Evolutionary conservation across 2,113 vertebrate species (phyloP).

Genomic region (Cromileptes altivelis): DNA sequence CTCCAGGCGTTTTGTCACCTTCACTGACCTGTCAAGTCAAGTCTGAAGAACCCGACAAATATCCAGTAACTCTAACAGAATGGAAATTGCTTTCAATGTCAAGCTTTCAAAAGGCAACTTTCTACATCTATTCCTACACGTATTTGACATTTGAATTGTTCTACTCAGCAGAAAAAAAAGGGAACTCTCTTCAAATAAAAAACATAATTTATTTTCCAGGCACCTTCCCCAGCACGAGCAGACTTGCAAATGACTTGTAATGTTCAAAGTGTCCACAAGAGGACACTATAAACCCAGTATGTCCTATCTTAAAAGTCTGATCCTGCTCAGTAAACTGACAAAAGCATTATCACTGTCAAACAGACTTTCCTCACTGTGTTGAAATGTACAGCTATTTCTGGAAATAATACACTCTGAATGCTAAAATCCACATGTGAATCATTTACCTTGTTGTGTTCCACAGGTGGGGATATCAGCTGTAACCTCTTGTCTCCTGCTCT

Average conservation of each 20-base stretch:
- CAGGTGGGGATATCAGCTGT: constrained; percentile 79
- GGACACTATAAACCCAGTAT: constrained; percentile 58
- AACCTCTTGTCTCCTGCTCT: constrained; percentile 72
- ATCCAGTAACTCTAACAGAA: constrained; percentile 49
- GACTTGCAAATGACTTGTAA: constrained; percentile 25
- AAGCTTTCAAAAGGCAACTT: constrained; percentile 24
- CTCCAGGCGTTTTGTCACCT: constrained; percentile 68
- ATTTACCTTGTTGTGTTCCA: constrained; percentile 58
- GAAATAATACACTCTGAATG: constrained; percentile 18
- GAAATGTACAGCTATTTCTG: constrained; percentile 28
- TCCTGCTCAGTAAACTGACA: constrained; percentile 34
- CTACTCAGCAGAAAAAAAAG: constrained; percentile 5
- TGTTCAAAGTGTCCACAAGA: constrained; percentile 66
- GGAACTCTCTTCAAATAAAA: background rate
- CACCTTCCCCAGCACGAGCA: background rate
- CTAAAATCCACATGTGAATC: constrained; percentile 41
- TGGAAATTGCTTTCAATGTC: constrained; percentile 56
- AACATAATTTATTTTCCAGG: background rate
- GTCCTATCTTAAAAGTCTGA: background rate
- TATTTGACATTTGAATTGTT: constrained; percentile 46
- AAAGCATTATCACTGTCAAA: constrained; percentile 14
- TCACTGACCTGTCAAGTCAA: constrained; percentile 67
- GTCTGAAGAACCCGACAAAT: constrained; percentile 46
- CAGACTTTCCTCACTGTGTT: constrained; percentile 18
- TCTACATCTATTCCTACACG: constrained; percentile 16